Base-by-base conservation (phyloP, 1,140 invertebrate genomes). In the Physella acuta region DNA sequence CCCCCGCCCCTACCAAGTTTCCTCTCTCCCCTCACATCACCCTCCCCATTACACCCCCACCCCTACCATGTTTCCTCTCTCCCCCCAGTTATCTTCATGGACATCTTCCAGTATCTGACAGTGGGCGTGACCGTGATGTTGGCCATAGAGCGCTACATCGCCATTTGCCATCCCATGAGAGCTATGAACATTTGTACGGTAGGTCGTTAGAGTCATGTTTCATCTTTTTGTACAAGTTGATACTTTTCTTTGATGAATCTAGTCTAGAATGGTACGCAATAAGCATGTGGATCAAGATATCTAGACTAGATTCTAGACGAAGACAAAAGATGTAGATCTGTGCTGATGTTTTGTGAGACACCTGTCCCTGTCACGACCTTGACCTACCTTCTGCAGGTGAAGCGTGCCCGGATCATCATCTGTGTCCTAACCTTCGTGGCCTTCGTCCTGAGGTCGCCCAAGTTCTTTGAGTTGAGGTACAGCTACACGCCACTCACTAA, bases 111-210 rank as follows among this genome's bases (percentile, higher is more conserved):
- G 20, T 53, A 53, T 26, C 58, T 71, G 33, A 59, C 90, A 36
- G 89, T 91, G 52, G 92, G 91, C 90, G 82, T 92, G 64, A 91
- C 90, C 3, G 90, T 91, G 1, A 89, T 90, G 64, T 91, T 92
- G 75, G 92, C 91, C 11, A 87, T 92, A 59, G 91, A 92, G 83
- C 84, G 91, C n/a, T 61, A 61, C 59, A 44, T 61, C 0, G 59
- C 59, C 1, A 61, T 61, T 26, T 61, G 59, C 39, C 59, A 39
- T 24, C 59, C 59, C 3, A 39, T 61, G 59, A 61, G 39, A 64
- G 62, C 49, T 28, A 33, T 64, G 62, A 33, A 20, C 8, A 30
- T 64, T 36, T 51, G 62, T 33, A 64, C 62, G 37, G 49, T 64
- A 51, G 24, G 49, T 62, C 11, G 1, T 16, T 34, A 8, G 24